phyloP scores from a whole-genome alignment of 2,888 invertebrate genomes.

The Steinernema hermaphroditum region DNA sequence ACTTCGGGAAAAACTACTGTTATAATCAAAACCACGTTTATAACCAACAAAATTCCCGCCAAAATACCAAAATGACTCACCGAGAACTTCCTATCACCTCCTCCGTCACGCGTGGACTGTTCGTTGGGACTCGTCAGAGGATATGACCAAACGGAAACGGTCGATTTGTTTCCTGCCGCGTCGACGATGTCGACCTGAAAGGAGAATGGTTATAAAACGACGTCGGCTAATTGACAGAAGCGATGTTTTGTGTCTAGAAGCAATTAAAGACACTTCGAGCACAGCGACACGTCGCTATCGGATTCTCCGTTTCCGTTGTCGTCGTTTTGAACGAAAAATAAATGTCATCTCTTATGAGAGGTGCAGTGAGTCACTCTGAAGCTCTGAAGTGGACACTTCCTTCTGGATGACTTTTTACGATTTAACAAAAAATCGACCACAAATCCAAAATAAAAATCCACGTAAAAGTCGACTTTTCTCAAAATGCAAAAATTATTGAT shows the following conservation, averaged over 20 bases:
- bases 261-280: background rate
- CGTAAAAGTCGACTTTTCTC: too few relatives aligned
- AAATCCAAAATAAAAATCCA: too few relatives aligned
- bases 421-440: too few relatives aligned
- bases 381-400: too few relatives aligned
- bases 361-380: too few relatives aligned
- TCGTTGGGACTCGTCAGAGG: conserved; percentile 23
- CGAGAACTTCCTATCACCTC: conserved; percentile 8
- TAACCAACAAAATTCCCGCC: background rate
- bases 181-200: conserved; percentile 31
- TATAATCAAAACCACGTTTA: background rate
- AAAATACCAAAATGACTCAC: background rate
- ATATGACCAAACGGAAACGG: conserved; percentile 27
- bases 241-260: background rate
- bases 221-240: background rate
- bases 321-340: too few relatives aligned
- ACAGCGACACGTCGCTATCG: too few relatives aligned
- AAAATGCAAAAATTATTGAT: too few relatives aligned
- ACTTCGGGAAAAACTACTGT: background rate
- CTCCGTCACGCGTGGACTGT: background rate
- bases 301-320: too few relatives aligned
- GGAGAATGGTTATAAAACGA: background rate
- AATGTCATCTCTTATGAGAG: too few relatives aligned
- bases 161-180: conserved; percentile 16
- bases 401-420: too few relatives aligned